Percentiles rank a stretch among this genome's conserved stretches.
Conservation (phyloP, 2,113 vertebrate genomes). For the Gadus chalcogrammus region DNA sequence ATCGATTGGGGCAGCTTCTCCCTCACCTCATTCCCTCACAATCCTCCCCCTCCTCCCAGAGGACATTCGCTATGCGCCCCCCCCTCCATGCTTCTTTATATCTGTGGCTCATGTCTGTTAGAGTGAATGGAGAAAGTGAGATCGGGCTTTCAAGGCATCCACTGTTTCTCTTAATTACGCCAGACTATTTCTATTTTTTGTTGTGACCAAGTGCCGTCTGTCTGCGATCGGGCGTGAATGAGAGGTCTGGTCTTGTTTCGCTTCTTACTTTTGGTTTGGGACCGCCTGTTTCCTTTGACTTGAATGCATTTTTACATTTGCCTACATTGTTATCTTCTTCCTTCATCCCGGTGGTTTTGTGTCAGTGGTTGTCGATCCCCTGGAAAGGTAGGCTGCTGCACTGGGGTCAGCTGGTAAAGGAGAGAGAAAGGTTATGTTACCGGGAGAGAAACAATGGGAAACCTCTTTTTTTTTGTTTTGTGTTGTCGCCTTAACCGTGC, state of each 20-base stretch:
- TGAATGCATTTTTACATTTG: conserved; percentile 99
- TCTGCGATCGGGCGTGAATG: conserved; percentile 88
- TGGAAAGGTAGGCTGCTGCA: conserved; percentile 70
- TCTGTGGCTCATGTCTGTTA: conserved; percentile 93
- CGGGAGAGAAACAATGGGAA: conserved; percentile 39
- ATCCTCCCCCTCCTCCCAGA: conserved; percentile 48
- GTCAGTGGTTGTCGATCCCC: conserved; percentile 84
- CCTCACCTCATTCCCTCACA: conserved; percentile 76
- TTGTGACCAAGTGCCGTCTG: conserved; percentile 77
- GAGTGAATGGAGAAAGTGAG: conserved; percentile 76
- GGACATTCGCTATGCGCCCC: conserved; percentile 51
- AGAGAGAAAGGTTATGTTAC: too few species aligned
- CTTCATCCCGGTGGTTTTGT: conserved; percentile 84
- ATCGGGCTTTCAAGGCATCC: conserved; percentile 44
- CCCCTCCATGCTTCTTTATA: conserved; percentile 72
- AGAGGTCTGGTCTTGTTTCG: conserved; percentile 77
- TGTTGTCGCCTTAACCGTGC: conserved; percentile 51
- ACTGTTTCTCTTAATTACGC: conserved; percentile 56
- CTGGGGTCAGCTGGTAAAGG: conserved; percentile 38
- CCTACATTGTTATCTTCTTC: conserved; percentile 86
- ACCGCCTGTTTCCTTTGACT: conserved; percentile 86
- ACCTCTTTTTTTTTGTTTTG: conserved; percentile 42
- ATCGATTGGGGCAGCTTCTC: conserved; percentile 5
- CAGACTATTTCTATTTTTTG: conserved; percentile 64
- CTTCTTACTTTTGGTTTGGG: conserved; percentile 85